Evolutionary conservation across 2,113 vertebrate genomes (phyloP).

Genomic region (Grantiella picta): DNA sequence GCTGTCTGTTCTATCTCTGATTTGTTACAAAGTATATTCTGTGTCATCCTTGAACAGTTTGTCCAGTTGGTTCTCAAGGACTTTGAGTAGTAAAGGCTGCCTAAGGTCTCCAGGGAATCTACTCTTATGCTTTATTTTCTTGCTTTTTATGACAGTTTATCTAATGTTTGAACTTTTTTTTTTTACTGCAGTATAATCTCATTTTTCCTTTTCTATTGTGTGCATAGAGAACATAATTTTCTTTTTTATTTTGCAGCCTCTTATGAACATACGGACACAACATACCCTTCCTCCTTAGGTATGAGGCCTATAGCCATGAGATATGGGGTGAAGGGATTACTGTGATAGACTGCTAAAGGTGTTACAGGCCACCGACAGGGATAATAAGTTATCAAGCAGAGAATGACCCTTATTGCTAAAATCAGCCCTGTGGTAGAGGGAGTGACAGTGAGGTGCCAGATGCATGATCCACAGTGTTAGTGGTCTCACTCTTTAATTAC

Average conservation of each 20-base stretch:
- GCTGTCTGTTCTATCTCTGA: not conserved
- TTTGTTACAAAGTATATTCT: not conserved
- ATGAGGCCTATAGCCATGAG: not conserved
- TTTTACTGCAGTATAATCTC: not conserved
- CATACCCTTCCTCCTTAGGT: not conserved
- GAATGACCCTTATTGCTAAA: not conserved
- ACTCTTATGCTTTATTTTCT: not conserved
- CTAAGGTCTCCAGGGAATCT: not conserved
- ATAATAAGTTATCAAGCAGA: not conserved
- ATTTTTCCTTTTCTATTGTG: not conserved
- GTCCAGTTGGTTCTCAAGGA: not conserved
- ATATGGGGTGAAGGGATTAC: not conserved
- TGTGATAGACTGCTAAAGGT: not conserved
- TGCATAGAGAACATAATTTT: not conserved
- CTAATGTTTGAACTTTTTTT: not conserved
- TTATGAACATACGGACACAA: not conserved
- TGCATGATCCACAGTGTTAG: not conserved
- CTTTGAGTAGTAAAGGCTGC: not conserved
- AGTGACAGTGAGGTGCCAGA: not conserved
- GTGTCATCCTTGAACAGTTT: not conserved
- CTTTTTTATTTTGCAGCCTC: not conserved
- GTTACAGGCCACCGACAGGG: not conserved
- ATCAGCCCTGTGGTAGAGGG: not conserved
- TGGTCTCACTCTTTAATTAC: not conserved
- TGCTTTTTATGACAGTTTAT: not conserved